Evolutionary conservation across 2,113 vertebrate genomes (phyloP), one percentile per base, ranked within the genome.

Genomic region (Ivindomyrus marchei): DNA sequence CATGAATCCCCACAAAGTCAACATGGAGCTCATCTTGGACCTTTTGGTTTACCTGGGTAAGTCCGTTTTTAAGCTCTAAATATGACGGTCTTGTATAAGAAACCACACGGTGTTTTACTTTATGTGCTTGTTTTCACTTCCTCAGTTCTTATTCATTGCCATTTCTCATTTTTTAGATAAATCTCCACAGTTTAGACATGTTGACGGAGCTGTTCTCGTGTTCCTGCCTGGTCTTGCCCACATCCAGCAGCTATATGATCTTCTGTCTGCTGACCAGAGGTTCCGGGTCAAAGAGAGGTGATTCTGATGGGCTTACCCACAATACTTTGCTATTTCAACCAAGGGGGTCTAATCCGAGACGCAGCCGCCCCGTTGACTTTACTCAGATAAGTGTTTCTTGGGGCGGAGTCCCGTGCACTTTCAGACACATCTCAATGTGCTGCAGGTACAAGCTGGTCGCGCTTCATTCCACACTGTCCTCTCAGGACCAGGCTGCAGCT

Each of bases 1-100:
- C 92, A 99, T 99, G 98, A 99, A 98, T 93, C 98, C 98, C 7
- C 96, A 98, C 90, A 99, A 98, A 95, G 97, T 99, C 94, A 99
- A 99, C 93, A 96, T 98, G 94, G 98, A 99, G 91, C 96, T 99
- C 89, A 95, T 97, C 90, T 92, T 98, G 90, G 98, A 99, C 80
- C 94, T 99, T 89, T 95, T 98, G 52, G 93, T 93, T 13, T 98
- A 97, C 91, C 93, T 99, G 91, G 98, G 98, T 99, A 97, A 88
- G 31, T 47, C 21, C 2, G 0, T 85, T 85, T 49, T 46, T 85
- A 70, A 80, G 27, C 5, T 80, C 70, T 42, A 80, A 39, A 77
- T 13, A 39, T 80, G 74, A 77, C 3, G 17, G 52, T 49, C 46
- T 70, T 4, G 3, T 39, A 9, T 15, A 52, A 58, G 1, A 85